These are phyloP conservation scores for Amphiprion clarkii DNA, from an alignment of 2,797 vertebrate genomes.

Conservation along the genomic window DNA sequence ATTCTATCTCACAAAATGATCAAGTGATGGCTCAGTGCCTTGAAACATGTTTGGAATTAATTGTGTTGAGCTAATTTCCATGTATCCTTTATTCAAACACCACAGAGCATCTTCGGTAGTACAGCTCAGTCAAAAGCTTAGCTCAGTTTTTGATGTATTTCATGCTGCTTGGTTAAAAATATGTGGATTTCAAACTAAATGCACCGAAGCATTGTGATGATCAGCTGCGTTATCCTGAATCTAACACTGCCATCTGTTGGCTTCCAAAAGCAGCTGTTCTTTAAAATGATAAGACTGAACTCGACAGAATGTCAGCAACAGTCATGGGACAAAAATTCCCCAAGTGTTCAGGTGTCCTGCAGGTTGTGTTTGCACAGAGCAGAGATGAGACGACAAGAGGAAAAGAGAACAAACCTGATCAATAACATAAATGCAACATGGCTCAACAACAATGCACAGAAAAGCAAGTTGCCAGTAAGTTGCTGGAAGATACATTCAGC, in stretches of 20 bases:
- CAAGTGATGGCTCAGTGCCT: neutral
- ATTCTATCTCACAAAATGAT: neutral
- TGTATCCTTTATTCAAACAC: neutral
- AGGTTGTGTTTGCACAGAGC: too few relatives aligned
- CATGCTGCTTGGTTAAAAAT: neutral
- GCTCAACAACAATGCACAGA: too few relatives aligned
- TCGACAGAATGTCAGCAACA: neutral
- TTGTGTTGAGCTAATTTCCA: neutral
- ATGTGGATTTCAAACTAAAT: neutral
- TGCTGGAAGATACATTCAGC: too few relatives aligned
- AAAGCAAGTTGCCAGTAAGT: too few relatives aligned
- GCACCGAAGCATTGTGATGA: neutral
- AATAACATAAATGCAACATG: too few relatives aligned
- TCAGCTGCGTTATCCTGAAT: constrained; percentile 8
- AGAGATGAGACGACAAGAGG: too few relatives aligned
- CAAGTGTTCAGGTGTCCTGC: too few relatives aligned
- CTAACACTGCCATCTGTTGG: constrained; percentile 72
- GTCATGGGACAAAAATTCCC: too few relatives aligned
- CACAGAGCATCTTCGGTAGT: neutral
- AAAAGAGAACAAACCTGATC: too few relatives aligned
- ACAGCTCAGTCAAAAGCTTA: neutral
- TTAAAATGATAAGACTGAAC: neutral
- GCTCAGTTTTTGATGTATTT: neutral
- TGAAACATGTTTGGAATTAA: neutral
- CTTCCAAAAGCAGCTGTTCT: constrained; percentile 3